phyloP scores from a whole-genome alignment of 2,113 vertebrate genomes.

The Acanthisitta chloris region DNA sequence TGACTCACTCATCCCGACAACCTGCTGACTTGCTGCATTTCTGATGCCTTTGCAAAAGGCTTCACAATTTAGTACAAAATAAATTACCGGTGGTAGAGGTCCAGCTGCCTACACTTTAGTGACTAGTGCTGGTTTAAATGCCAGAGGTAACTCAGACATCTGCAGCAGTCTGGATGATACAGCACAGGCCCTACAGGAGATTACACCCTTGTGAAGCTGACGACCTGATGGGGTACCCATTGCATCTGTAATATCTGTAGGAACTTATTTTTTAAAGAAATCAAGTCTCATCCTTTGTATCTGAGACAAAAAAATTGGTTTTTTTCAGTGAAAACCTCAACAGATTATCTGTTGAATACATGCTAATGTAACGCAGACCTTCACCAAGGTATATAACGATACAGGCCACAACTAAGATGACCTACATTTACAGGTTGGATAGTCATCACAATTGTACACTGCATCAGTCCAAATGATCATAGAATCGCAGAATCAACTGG shows the following conservation, averaged over 20 bases:
- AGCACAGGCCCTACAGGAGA: not conserved
- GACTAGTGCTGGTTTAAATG: not conserved
- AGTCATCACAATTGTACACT: not conserved
- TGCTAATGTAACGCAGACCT: not conserved
- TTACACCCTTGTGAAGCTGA: not conserved
- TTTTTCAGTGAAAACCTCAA: not conserved
- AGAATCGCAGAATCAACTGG: too few species aligned
- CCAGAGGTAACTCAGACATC: not conserved
- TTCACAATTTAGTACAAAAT: not conserved
- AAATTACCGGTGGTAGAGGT: not conserved
- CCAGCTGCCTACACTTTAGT: not conserved
- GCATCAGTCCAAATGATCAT: not conserved
- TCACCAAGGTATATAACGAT: not conserved
- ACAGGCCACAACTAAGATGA: not conserved
- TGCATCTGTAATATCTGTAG: not conserved
- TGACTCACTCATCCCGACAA: not conserved
- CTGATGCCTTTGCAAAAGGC: constrained; percentile 24
- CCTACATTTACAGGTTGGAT: not conserved
- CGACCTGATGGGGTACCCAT: not conserved
- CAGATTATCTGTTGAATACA: not conserved
- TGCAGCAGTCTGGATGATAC: not conserved
- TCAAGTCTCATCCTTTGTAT: not conserved
- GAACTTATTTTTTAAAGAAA: not conserved
- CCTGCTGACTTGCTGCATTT: not conserved
- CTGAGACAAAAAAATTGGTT: not conserved